A percentile compares a stretch with the other conserved stretches of the same genome.
phyloP scores from a whole-genome alignment of 2,888 invertebrate species.

The Gnatocerus cornutus region DNA sequence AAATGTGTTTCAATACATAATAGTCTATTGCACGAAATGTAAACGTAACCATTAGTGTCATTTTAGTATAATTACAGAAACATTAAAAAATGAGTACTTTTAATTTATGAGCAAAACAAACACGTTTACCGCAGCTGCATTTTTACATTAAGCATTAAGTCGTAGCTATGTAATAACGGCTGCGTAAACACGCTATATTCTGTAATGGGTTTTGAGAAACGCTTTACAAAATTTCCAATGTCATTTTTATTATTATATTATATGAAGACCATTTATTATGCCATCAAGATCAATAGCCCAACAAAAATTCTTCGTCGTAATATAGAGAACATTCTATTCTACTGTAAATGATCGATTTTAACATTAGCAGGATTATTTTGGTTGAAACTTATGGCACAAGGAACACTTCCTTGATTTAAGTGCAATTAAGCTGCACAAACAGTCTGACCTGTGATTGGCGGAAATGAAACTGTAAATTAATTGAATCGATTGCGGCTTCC shows the following conservation, averaged over 20 bases:
- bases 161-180: too few species aligned
- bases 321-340: constrained; percentile 33
- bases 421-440: constrained; percentile 8
- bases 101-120: too few species aligned
- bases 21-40: too few species aligned
- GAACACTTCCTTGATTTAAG: constrained; percentile 27
- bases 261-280: constrained; percentile 42
- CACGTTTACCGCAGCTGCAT: too few species aligned
- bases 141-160: too few species aligned
- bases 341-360: constrained; percentile 50
- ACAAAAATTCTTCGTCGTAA: constrained; percentile 37
- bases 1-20: too few species aligned
- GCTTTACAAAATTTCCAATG: constrained; percentile 23
- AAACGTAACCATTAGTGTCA: too few species aligned
- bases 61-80: too few species aligned
- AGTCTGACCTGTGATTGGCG: neutral
- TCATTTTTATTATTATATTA: constrained; percentile 30
- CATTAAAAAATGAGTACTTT: too few species aligned
- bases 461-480: constrained; percentile 8
- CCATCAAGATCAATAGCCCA: constrained; percentile 45
- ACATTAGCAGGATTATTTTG: constrained; percentile 45
- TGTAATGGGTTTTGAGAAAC: neutral
- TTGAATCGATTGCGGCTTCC: constrained; percentile 32
- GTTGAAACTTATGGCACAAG: constrained; percentile 30
- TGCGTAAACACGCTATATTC: neutral